Evolutionary conservation across 2,113 vertebrate species (phyloP).

Genomic region (Sorex fumeus): DNA sequence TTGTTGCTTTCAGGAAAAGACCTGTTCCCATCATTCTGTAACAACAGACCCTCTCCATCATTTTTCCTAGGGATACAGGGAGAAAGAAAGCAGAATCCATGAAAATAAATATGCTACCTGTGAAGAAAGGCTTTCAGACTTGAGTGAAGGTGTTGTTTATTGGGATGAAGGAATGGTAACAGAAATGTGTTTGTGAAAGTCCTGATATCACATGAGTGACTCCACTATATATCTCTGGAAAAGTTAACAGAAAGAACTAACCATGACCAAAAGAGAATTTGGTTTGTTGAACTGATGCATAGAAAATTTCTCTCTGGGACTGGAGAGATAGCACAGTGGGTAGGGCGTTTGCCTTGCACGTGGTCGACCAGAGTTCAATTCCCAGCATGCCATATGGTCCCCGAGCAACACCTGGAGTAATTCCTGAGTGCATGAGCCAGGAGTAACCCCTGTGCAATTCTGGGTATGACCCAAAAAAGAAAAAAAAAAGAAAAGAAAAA

Average conservation of each 20-base stretch:
- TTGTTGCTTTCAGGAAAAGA: not conserved
- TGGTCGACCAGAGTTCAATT: too few species aligned
- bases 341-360: too few species aligned
- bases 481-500: too few species aligned
- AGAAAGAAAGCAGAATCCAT: not conserved
- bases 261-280: not conserved
- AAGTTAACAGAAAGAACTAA: not conserved
- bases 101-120: not conserved
- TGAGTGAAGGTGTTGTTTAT: not conserved
- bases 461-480: too few species aligned
- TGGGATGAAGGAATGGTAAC: not conserved
- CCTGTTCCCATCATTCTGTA: not conserved
- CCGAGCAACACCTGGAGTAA: too few species aligned
- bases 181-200: not conserved
- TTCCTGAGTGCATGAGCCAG: too few species aligned
- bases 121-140: not conserved
- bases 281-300: accelerated
- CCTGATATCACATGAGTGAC: accelerated
- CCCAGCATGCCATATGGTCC: too few species aligned
- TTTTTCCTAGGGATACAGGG: not conserved
- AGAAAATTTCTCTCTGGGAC: not conserved
- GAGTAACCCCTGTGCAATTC: too few species aligned
- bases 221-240: not conserved
- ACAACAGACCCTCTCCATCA: not conserved
- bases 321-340: too few species aligned